A percentile compares a stretch with the other conserved stretches of the same genome.
These are phyloP conservation scores for Luperina testacea DNA, from an alignment of 2,888 invertebrate species.

Conservation along the genomic window DNA sequence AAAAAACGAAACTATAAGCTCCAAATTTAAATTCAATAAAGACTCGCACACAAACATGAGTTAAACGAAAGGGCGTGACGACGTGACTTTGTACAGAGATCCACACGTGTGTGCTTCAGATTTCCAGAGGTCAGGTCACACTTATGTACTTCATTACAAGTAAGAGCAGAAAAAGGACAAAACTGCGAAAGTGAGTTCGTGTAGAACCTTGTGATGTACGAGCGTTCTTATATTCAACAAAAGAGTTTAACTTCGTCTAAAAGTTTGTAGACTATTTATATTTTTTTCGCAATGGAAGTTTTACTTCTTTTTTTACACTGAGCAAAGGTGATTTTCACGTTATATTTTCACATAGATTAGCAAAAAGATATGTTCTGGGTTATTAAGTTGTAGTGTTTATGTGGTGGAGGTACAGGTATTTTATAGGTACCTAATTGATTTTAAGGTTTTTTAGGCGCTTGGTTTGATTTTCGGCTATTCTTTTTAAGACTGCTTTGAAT, in stretches of 20 bases:
- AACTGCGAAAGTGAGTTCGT: slow-evolving; percentile 46
- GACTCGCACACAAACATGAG: slow-evolving; percentile 14
- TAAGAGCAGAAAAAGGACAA: slow-evolving; percentile 52
- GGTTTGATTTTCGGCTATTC: neutral
- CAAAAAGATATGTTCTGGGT: neutral
- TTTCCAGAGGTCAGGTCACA: slow-evolving; percentile 63
- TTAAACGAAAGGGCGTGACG: slow-evolving; percentile 51
- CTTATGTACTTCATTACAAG: slow-evolving; percentile 59
- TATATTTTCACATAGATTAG: neutral
- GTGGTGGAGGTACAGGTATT: neutral
- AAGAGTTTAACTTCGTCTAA: slow-evolving; percentile 46
- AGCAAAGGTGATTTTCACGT: neutral
- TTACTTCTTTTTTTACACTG: neutral
- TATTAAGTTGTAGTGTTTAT: neutral
- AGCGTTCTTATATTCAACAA: slow-evolving; percentile 41
- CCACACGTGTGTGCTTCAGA: slow-evolving; percentile 55
- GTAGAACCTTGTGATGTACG: slow-evolving; percentile 53
- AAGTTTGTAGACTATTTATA: slow-evolving; percentile 39
- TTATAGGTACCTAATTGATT: neutral
- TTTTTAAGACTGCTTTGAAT: neutral
- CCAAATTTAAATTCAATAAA: slow-evolving; percentile 54
- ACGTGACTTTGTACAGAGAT: slow-evolving; percentile 60
- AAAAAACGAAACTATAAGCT: neutral
- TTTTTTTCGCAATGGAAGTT: slow-evolving; percentile 15
- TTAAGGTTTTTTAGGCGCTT: neutral